These are phyloP conservation scores for Martes flavigula DNA, from an alignment of 2,797 vertebrate species.

Conservation along the genomic window DNA sequence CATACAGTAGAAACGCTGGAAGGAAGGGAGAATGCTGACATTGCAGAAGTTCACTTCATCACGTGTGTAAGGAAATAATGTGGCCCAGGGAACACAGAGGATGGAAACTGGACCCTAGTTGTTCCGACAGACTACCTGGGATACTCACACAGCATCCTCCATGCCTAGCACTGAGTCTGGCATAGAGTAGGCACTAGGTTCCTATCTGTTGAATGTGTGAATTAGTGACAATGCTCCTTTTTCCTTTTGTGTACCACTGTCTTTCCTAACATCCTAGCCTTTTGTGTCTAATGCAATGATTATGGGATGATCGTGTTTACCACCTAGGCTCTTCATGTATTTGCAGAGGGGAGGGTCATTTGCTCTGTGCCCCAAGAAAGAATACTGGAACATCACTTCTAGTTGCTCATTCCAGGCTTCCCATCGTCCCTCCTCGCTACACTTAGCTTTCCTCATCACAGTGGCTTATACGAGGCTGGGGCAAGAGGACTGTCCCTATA, in stretches of 20 bases:
- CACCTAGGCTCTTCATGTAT: background rate
- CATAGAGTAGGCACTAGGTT: background rate
- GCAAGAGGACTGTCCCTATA: background rate
- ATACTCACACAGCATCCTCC: background rate
- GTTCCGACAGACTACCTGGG: background rate
- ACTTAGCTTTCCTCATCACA: background rate
- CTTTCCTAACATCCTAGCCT: background rate
- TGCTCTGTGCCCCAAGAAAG: background rate
- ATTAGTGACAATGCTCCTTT: background rate
- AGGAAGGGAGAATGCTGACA: background rate
- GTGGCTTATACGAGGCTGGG: background rate
- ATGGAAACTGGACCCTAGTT: background rate
- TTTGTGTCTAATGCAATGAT: background rate
- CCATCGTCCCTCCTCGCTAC: background rate
- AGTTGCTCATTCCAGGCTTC: background rate
- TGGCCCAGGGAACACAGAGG: background rate
- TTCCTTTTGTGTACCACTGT: background rate
- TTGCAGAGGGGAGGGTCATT: background rate
- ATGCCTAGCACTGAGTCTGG: background rate
- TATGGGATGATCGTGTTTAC: background rate
- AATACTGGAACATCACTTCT: background rate
- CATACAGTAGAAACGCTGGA: background rate
- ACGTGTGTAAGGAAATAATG: background rate
- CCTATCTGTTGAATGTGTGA: background rate
- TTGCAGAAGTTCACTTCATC: background rate